These are phyloP conservation scores for Atta texana DNA, from an alignment of 1,140 invertebrate species.

Conservation along the genomic window DNA sequence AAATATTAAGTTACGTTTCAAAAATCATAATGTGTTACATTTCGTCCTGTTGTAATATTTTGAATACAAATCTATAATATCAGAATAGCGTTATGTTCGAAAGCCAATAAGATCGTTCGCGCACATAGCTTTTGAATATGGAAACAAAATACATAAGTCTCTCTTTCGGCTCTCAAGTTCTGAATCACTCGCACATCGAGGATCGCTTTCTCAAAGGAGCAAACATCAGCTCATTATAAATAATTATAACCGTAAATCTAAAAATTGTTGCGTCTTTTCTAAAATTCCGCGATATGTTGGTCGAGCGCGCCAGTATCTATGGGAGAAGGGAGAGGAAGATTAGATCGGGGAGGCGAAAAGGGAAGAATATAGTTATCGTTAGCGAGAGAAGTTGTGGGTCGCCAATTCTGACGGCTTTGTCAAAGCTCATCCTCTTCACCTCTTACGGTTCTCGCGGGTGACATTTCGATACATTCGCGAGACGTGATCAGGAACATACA, in stretches of 20 bases:
- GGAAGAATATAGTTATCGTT: conserved; percentile 60
- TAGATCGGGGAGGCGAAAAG: conserved; percentile 70
- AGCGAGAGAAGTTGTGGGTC: conserved; percentile 61
- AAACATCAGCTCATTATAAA: conserved; percentile 50
- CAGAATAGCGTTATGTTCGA: neutral
- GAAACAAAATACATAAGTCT: neutral
- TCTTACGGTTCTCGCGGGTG: neutral
- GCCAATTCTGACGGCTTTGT: neutral
- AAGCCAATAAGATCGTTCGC: neutral
- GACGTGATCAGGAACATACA: conserved; percentile 26
- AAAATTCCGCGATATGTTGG: conserved; percentile 41
- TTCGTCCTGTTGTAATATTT: conserved; percentile 4
- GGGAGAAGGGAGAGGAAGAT: conserved; percentile 72
- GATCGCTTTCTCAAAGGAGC: neutral
- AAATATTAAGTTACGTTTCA: conserved; percentile 3
- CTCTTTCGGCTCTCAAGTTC: conserved; percentile 19
- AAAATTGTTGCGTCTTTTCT: conserved; percentile 27
- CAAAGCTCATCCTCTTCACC: neutral
- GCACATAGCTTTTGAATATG: neutral
- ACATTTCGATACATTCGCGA: neutral
- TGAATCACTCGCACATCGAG: neutral
- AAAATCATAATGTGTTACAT: neutral
- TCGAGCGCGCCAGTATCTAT: conserved; percentile 69
- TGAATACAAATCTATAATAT: conserved; percentile 3
- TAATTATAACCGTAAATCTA: conserved; percentile 57